Conservation (phyloP, 2,113 vertebrate genomes). For the Strix uralensis region DNA sequence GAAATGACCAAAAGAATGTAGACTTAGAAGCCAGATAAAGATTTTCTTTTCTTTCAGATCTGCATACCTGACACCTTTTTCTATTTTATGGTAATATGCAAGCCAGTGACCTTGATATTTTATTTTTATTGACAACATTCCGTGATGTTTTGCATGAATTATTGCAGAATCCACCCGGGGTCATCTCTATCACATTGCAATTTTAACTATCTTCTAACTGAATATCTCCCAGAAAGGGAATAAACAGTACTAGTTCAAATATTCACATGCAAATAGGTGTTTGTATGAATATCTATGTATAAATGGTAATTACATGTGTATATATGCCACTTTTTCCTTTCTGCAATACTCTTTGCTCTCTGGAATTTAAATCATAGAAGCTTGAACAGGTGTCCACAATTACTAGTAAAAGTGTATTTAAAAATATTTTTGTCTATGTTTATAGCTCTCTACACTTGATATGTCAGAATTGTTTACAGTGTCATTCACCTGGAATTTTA, state of each 20-base stretch:
- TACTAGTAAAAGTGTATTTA: background rate
- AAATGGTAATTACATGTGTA: background rate
- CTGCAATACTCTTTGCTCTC: background rate
- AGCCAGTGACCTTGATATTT: background rate
- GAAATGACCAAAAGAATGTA: background rate
- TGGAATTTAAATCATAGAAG: background rate
- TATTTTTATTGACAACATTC: background rate
- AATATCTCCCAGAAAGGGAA: background rate
- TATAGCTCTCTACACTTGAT: background rate
- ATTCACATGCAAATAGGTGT: background rate
- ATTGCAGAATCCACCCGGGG: background rate
- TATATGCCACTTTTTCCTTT: background rate
- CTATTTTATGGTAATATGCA: background rate
- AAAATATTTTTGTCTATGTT: background rate
- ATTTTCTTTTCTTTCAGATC: background rate
- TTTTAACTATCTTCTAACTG: background rate
- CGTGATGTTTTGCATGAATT: background rate
- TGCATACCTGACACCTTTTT: background rate
- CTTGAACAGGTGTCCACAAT: background rate
- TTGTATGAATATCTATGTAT: background rate
- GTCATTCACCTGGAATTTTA: background rate
- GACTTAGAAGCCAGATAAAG: background rate
- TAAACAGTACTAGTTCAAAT: background rate
- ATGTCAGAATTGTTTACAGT: background rate
- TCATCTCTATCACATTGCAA: background rate